Evolutionary conservation across 35 echinoderm and acorn worm species (phyloP).

Genomic region (Heliocidaris tuberculata): DNA sequence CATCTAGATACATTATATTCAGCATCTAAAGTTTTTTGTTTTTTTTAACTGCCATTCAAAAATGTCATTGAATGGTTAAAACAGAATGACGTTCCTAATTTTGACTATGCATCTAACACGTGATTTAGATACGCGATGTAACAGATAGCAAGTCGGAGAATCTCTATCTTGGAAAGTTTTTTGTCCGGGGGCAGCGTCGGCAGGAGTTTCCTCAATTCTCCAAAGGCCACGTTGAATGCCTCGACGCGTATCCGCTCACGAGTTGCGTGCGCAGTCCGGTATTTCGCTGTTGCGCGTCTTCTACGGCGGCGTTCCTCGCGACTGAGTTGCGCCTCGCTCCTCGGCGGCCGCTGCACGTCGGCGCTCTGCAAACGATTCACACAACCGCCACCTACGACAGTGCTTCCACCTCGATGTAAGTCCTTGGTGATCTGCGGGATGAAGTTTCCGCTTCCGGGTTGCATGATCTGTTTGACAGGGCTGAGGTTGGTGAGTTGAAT

Average conservation of each 20-base stretch:
- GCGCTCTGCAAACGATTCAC: not conserved
- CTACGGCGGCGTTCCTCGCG: conserved; percentile 82
- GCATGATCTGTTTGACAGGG: not conserved
- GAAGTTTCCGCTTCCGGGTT: not conserved
- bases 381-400: not conserved
- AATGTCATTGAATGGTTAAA: no score
- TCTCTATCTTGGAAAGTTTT: conserved; percentile 95
- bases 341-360: conserved; percentile 34
- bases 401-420: not conserved
- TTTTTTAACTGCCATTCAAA: no score
- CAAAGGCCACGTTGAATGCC: conserved; percentile 93
- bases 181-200: conserved; percentile 93
- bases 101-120: conserved; percentile 71
- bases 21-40: no score
- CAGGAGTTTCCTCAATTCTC: conserved; percentile 79
- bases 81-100: not conserved
- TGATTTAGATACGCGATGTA: conserved; percentile 98
- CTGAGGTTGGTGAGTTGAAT: not conserved
- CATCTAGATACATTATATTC: no score
- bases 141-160: conserved; percentile 88
- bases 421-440: not conserved
- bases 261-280: conserved; percentile 93
- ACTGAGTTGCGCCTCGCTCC: conserved; percentile 68
- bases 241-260: conserved; percentile 85
- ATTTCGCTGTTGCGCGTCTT: conserved; percentile 84